A percentile compares a stretch with the other conserved stretches of the same genome.
phyloP scores from a whole-genome alignment of 2,888 invertebrate species.

The Sarcophaga carnaria region DNA sequence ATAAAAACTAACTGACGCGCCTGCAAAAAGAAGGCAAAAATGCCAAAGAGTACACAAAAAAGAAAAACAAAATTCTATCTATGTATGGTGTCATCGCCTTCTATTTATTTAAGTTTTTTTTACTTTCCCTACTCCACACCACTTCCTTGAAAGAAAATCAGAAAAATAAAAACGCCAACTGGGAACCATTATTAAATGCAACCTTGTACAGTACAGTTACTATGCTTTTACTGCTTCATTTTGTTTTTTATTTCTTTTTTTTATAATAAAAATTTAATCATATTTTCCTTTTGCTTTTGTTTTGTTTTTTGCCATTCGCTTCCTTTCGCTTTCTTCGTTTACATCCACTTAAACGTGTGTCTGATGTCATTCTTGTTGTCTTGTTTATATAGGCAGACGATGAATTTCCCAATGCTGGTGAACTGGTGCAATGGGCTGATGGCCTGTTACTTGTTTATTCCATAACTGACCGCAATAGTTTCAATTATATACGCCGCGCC shows the following conservation, averaged over 20 bases:
- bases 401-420: conserved; percentile 87
- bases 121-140: conserved; percentile 19
- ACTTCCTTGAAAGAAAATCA: neutral
- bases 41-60: neutral
- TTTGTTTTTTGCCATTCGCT: neutral
- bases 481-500: conserved; percentile 90
- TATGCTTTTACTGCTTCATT: neutral
- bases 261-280: conserved; percentile 15
- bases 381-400: conserved; percentile 84
- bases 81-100: conserved; percentile 50
- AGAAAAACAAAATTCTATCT: conserved; percentile 8
- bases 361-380: conserved; percentile 40
- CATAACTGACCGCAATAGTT: conserved; percentile 92
- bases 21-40: conserved; percentile 29
- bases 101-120: conserved; percentile 52
- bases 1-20: conserved; percentile 47
- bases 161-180: conserved; percentile 15
- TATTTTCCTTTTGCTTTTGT: conserved; percentile 16
- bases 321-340: neutral
- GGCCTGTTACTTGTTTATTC: conserved; percentile 94
- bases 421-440: conserved; percentile 94
- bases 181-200: conserved; percentile 20
- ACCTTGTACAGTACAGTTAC: conserved; percentile 41
- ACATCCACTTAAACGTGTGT: neutral
- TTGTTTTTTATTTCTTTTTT: neutral